Evolutionary conservation across 2,797 vertebrate genomes (phyloP), one percentile per base, ranked within the genome.

Genomic region (Halcyon badia): DNA sequence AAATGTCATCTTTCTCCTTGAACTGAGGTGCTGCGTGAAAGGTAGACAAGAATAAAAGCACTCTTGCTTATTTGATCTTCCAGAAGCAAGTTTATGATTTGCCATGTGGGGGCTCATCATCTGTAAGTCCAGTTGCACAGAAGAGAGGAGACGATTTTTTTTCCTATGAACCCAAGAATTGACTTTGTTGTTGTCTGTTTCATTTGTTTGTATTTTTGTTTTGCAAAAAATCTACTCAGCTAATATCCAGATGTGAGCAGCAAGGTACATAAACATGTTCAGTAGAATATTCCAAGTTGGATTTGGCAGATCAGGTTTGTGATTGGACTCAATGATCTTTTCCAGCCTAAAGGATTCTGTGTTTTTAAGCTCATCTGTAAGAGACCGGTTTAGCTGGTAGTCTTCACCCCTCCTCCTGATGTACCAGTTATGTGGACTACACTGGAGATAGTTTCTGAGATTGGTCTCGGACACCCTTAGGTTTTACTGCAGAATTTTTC

Each of bases 1-100:
- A 94, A 91, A 68, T 51, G 48, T 49, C 18, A 14, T 75, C 48
- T 64, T 79, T 93, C 19, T 16, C 14, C 64, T 84, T 89, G 35
- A 91, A 80, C 31, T 48, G 60, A 91, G 60, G 51, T 84, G 51
- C 42, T 91, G 35, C 39, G 39, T 90, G 41, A 62, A 87, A 73
- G 22, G 28, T 62, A 76, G 72, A n/a, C 72, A 75, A 65, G 58
- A 91, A 56, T 48, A 62, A 77, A 79, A 84, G 25, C 25, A 25
- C 11, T 86, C 54, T 9, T 72, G 24, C 51, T 84, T 81, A 24
- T 79, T 66, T 95, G 54, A 70, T 90, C 70, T 90, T 90, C 19
- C 20, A 30, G 56, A 70, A 82, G 14, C 41, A 56, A 33, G 35
- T 72, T 90, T 83, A 21, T 76, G 35, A 41, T 65, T 28, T 82